phyloP scores from a whole-genome alignment of 1,140 invertebrate genomes.

The Ostrea denselamellosa region DNA sequence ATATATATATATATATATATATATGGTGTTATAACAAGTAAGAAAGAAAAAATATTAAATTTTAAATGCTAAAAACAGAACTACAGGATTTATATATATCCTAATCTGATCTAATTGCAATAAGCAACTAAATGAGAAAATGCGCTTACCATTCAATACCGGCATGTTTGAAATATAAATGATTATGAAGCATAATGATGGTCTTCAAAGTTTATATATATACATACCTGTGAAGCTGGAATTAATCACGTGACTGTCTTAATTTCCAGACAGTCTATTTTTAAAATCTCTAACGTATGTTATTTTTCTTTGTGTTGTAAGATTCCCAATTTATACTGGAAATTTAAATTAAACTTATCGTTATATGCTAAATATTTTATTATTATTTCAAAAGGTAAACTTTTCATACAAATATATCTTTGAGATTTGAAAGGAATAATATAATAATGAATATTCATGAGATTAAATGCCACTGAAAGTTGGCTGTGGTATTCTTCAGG shows the following conservation, averaged over 20 bases:
- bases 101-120: no score
- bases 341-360: no score
- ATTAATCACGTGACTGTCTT: conserved; percentile 8
- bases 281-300: no score
- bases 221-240: background rate
- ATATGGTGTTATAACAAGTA: no score
- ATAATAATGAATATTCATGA: conserved; percentile 20
- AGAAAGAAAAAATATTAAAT: no score
- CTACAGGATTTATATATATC: no score
- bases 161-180: conserved; percentile 25
- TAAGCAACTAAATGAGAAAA: background rate
- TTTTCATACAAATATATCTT: background rate
- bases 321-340: no score
- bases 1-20: no score
- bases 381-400: no score
- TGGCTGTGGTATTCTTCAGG: background rate
- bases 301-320: no score
- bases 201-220: background rate
- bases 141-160: conserved; percentile 13
- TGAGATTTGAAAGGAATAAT: background rate
- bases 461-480: background rate
- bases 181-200: background rate
- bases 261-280: background rate
- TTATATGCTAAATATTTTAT: no score
- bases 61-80: no score